These are phyloP conservation scores for Ochropleura leucogaster DNA, from an alignment of 2,888 invertebrate species.

Conservation along the genomic window DNA sequence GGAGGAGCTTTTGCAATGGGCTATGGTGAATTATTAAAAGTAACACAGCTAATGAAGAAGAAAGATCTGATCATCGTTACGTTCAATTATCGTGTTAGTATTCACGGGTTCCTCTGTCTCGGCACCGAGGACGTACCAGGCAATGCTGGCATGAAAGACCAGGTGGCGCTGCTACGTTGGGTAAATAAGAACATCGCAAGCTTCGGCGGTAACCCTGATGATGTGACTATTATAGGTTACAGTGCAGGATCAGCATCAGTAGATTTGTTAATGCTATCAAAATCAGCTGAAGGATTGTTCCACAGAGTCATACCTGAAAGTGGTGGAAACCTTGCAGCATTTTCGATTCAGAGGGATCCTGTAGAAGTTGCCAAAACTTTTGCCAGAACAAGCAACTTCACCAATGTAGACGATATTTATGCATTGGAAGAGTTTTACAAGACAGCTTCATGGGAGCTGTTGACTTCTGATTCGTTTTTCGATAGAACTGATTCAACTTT, in stretches of 20 bases:
- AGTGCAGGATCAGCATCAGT: slow-evolving; percentile 68
- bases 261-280: slow-evolving; percentile 21
- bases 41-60: slow-evolving; percentile 59
- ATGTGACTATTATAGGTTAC: slow-evolving; percentile 71
- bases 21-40: slow-evolving; percentile 56
- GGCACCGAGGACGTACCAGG: slow-evolving; percentile 72
- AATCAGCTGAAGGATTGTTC: slow-evolving; percentile 69
- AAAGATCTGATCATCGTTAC: slow-evolving; percentile 68
- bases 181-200: slow-evolving; percentile 71
- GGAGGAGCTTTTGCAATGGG: slow-evolving; percentile 72
- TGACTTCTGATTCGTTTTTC: slow-evolving; percentile 62
- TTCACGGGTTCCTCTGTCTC: slow-evolving; percentile 70
- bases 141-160: slow-evolving; percentile 57
- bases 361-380: slow-evolving; percentile 69
- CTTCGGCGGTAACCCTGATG: slow-evolving; percentile 76
- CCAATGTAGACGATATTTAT: slow-evolving; percentile 68
- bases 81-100: slow-evolving; percentile 70
- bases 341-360: slow-evolving; percentile 71
- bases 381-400: slow-evolving; percentile 67
- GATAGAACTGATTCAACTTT: slow-evolving; percentile 60
- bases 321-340: slow-evolving; percentile 64
- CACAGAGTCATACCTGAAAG: slow-evolving; percentile 70
- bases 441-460: slow-evolving; percentile 34
- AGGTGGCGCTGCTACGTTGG: slow-evolving; percentile 72
- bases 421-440: slow-evolving; percentile 76